Evolutionary conservation across 2,888 invertebrate genomes (phyloP).

Genomic region (Lasioglossum marginatum): DNA sequence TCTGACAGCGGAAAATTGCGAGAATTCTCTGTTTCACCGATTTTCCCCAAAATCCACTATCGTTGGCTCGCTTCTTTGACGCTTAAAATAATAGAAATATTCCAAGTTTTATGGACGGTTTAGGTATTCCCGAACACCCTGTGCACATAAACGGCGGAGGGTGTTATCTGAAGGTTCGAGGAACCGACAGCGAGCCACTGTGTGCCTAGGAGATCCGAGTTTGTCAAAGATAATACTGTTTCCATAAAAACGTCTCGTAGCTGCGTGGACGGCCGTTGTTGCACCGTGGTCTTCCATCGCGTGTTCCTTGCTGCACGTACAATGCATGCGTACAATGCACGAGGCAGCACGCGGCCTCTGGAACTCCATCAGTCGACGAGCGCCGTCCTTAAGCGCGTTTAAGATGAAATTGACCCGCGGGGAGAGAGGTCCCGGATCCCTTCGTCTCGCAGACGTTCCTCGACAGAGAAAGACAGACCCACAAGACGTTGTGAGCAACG

Average conservation of each 20-base stretch:
- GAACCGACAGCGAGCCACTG: not conserved
- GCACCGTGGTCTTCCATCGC: not conserved
- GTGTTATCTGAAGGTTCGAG: conserved; percentile 28
- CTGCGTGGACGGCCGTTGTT: not conserved
- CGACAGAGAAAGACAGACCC: not conserved
- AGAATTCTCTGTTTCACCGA: not conserved
- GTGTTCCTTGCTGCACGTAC: not conserved
- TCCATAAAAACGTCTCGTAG: conserved; percentile 2
- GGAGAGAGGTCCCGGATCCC: not conserved
- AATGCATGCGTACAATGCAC: not conserved
- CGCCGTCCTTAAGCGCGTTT: conserved; percentile 9
- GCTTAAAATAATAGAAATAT: no score
- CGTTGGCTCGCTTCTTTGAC: no score
- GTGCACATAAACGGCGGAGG: not conserved
- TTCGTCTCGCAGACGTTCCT: not conserved
- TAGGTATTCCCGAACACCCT: not conserved
- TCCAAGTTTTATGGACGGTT: no score
- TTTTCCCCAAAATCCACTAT: not conserved
- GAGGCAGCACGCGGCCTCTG: not conserved
- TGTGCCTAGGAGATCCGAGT: conserved; percentile 38
- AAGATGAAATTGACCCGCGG: conserved; percentile 13
- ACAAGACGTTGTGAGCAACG: not conserved
- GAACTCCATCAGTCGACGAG: not conserved
- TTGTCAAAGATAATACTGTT: conserved; percentile 32
- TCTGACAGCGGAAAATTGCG: no score